phyloP scores from a whole-genome alignment of 2,113 vertebrate species.

The Nannobrachium achirus region DNA sequence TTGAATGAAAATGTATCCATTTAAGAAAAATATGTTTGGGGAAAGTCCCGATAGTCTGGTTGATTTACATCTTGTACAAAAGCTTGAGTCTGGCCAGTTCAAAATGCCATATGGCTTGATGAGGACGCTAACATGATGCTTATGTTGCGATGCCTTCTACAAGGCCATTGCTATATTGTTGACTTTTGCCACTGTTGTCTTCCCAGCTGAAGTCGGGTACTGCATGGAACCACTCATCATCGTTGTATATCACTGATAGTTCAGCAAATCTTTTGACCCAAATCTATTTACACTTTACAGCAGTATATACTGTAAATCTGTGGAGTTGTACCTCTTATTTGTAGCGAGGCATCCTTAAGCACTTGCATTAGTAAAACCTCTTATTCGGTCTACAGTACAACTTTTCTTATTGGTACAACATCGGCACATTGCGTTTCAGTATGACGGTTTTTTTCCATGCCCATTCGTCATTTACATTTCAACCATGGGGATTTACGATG shows the following conservation, averaged over 20 bases:
- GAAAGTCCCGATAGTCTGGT: constrained; percentile 14
- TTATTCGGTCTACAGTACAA: constrained; percentile 26
- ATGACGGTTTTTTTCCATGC: constrained; percentile 17
- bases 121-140: constrained; percentile 48
- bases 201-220: constrained; percentile 59
- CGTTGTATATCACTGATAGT: constrained; percentile 36
- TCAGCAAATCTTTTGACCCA: constrained; percentile 38
- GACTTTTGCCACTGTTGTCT: constrained; percentile 58
- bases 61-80: constrained; percentile 3
- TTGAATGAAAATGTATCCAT: constrained; percentile 12
- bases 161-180: constrained; percentile 12
- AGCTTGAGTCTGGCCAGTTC: constrained; percentile 38
- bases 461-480: constrained; percentile 3
- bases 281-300: constrained; percentile 9
- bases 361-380: constrained; percentile 29
- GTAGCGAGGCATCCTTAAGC: constrained; percentile 24
- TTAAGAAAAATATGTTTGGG: constrained; percentile 11
- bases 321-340: constrained; percentile 13
- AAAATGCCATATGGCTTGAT: constrained; percentile 16
- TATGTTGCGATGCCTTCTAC: constrained; percentile 40
- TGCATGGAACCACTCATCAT: constrained; percentile 54
- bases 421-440: background rate
- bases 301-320: background rate
- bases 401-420: background rate
- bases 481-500: background rate